phyloP scores from a whole-genome alignment of 2,113 vertebrate species.

The Propithecus coquereli region DNA sequence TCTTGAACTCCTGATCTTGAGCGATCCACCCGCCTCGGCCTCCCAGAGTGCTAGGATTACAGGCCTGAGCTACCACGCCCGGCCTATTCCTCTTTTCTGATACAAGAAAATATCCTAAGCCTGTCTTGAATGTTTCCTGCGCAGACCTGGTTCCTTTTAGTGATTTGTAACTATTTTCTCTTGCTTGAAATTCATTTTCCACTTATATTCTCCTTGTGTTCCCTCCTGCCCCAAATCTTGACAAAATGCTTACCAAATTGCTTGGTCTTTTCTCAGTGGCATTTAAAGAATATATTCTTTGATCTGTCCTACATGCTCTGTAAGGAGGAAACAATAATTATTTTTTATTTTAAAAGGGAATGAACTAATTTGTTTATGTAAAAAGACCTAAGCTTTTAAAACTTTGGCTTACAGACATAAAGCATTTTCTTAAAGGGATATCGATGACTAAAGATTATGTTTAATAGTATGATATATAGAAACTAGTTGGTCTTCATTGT shows the following conservation, averaged over 20 bases:
- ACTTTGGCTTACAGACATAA: background rate
- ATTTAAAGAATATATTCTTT: background rate
- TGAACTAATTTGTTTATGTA: background rate
- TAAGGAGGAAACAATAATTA: background rate
- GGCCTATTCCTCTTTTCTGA: constrained; percentile 8
- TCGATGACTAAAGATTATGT: background rate
- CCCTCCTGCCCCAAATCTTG: background rate
- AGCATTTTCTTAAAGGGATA: background rate
- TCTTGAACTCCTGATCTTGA: too few relatives aligned
- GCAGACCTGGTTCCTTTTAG: background rate
- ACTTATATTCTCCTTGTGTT: background rate
- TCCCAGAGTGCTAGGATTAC: too few relatives aligned
- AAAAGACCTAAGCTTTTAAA: background rate
- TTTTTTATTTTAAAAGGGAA: background rate
- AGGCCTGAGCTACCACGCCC: too few relatives aligned
- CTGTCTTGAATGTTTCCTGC: background rate
- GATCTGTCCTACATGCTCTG: background rate
- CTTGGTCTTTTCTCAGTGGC: background rate
- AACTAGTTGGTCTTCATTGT: background rate
- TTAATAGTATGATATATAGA: background rate
- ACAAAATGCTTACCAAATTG: background rate
- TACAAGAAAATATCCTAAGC: background rate
- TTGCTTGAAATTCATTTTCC: constrained; percentile 8
- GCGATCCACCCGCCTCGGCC: too few relatives aligned
- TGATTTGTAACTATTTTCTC: constrained; percentile 6